phyloP scores from a whole-genome alignment of 2,888 invertebrate species.

The Drosophila pseudotakahashii region DNA sequence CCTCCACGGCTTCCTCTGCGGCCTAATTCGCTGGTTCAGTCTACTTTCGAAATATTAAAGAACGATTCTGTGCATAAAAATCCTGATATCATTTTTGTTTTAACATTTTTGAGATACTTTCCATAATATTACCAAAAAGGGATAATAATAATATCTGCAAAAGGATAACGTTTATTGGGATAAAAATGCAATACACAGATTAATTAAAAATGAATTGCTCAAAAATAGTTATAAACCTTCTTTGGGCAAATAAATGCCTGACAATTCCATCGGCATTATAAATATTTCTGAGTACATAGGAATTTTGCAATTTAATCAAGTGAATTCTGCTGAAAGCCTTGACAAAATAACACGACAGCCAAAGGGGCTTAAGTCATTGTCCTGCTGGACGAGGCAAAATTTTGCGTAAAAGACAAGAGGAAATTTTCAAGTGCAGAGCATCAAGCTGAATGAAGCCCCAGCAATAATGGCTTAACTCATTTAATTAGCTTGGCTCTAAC shows the following conservation, averaged over 20 bases:
- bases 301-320: not conserved
- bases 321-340: not conserved
- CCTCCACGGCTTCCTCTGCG: not conserved
- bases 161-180: too few relatives aligned
- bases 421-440: not conserved
- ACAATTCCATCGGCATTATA: not conserved
- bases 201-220: too few relatives aligned
- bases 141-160: too few relatives aligned
- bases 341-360: not conserved
- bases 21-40: not conserved
- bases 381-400: not conserved
- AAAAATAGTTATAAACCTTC: too few relatives aligned
- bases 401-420: not conserved
- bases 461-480: not conserved
- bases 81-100: too few relatives aligned
- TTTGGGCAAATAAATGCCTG: not conserved
- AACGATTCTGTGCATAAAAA: not conserved
- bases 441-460: too few relatives aligned
- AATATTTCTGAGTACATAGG: not conserved
- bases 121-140: too few relatives aligned
- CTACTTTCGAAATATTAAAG: conserved; percentile 2
- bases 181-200: too few relatives aligned
- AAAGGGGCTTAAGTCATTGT: not conserved
- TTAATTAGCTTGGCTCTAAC: not conserved
- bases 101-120: too few relatives aligned